Evolutionary conservation across 2,888 invertebrate species (phyloP), one percentile per base, ranked within the genome.

Genomic region (Opisthograptis luteolata): DNA sequence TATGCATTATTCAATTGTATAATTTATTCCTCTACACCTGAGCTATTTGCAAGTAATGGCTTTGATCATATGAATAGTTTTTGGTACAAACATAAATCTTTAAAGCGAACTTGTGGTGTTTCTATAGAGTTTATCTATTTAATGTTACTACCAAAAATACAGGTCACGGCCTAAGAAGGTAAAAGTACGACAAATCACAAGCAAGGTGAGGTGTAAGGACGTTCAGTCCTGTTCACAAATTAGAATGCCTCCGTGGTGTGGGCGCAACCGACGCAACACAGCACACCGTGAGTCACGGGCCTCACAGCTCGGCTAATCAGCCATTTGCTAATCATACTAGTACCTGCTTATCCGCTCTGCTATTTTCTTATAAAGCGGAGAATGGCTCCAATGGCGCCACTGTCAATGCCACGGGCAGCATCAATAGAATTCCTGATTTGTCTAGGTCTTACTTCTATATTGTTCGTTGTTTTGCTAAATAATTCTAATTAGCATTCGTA

Each of bases 141-240:
- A n/a, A n/a, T n/a, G n/a, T n/a, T n/a, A 17, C 13, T 19, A 22
- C 46, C 54, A 54, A 60, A 51, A 58, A 66, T 70, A 68, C 69
- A 68, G 70, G 72, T 76, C 73, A 73, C 64, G 70, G 68, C 69
- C 63, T 60, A 73, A 58, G 65, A 66, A 70, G 68, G 67, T 76
- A 73, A 58, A 60, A 71, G 66, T 67, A 69, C 61, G 62, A 68
- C 58, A 69, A 68, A 64, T 65, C 60, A 55, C 62, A 54, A 55
- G 55, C 71, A 72, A 76, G 73, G 75, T 68, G 64, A 75, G 60
- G 34, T 47, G 61, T 65, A 67, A 69, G 68, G 66, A 70, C 68
- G 68, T 62, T 59, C 54, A 64, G 49, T 60, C 56, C 46, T 48
- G 52, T 36, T 48, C 34, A 45, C 50, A 30, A 49, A 54, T 54